Base-by-base conservation (phyloP, 1,140 invertebrate genomes). In the Pemphigus obesinymphae region DNA sequence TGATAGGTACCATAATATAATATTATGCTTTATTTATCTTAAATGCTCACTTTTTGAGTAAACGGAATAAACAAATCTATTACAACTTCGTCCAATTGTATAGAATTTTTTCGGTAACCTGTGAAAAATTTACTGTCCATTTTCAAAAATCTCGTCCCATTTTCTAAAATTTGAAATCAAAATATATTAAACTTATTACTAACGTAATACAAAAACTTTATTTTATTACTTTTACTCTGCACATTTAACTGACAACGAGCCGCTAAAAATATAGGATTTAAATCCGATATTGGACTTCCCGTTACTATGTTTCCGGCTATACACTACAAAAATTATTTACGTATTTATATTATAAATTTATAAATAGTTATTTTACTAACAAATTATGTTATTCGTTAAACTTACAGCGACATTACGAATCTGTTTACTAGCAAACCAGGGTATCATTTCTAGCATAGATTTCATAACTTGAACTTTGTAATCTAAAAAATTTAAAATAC, bases 351-450 rank as follows among this genome's bases (percentile, higher is more conserved):
- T 50, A 50, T 15, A 55, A 55, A 29, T 11, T 26, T 26, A 68
- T n/a, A 43, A 45, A 6, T 7, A n/a, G 37, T 40, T n/a, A 40
- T 37, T n/a, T 66, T 23, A 43, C 8, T 13, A 45, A 43, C 1
- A 0, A 15, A 43, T 68, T n/a, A 0, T 2, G 4, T 73, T 63
- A 34, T 31, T 63, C 11, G 5, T 55, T 61, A 4, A 70, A 90
- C 90, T 61, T 90, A 92, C 91, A 48, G 91, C 91, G 75, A 92
- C 91, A 86, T 93, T 98, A 83, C 96, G 90, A 78, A 98, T 96
- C 89, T 98, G 97, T 86, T 93, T 95, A 31, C 97, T 95, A 82
- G 96, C 96, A 90, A 98, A 98, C 91, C 93, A 97, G 85, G 95
- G 91, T 3, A 98, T 88, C 93, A 98, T 98, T 82, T 94, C 91